These are phyloP conservation scores for Ammodytes dubius DNA, from an alignment of 2,113 vertebrate species.

Conservation along the genomic window DNA sequence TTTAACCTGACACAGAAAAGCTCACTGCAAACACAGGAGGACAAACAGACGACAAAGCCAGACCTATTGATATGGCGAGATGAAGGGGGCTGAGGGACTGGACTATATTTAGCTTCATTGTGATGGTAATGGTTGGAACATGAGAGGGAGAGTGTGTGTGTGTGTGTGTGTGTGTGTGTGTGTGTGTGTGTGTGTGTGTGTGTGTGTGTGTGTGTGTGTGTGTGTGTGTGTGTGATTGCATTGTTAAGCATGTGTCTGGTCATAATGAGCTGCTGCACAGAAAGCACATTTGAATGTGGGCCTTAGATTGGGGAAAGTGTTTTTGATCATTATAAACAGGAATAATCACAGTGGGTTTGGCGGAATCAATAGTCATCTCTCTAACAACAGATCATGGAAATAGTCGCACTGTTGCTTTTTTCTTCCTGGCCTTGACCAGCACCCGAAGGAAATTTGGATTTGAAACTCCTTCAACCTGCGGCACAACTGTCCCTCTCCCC, in stretches of 20 bases:
- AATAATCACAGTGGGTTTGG: slow-evolving; percentile 45
- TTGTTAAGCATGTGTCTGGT: slow-evolving; percentile 5
- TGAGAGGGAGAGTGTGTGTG: slow-evolving; percentile 47
- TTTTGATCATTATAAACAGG: slow-evolving; percentile 58
- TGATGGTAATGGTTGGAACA: slow-evolving; percentile 80
- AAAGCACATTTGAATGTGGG: slow-evolving; percentile 39
- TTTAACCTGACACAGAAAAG: slow-evolving; percentile 54
- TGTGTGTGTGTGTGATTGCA: slow-evolving; percentile 4
- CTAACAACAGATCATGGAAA: slow-evolving; percentile 37
- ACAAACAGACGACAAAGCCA: slow-evolving; percentile 58
- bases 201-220: background rate
- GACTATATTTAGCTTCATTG: slow-evolving; percentile 82
- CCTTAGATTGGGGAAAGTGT: slow-evolving; percentile 25
- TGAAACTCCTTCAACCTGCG: slow-evolving; percentile 54
- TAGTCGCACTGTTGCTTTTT: slow-evolving; percentile 51
- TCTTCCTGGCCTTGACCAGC: slow-evolving; percentile 36
- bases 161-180: slow-evolving; percentile 20
- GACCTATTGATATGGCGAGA: slow-evolving; percentile 76
- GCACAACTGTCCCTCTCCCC: slow-evolving; percentile 26
- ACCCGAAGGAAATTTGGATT: slow-evolving; percentile 51
- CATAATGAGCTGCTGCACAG: slow-evolving; percentile 15
- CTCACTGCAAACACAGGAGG: slow-evolving; percentile 43
- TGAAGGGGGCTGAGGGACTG: slow-evolving; percentile 71
- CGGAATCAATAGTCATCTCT: slow-evolving; percentile 48
- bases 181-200: slow-evolving; percentile 15